Evolutionary conservation across 2,113 vertebrate genomes (phyloP), one percentile per base, ranked within the genome.

Genomic region (Thunnus maccoyii): DNA sequence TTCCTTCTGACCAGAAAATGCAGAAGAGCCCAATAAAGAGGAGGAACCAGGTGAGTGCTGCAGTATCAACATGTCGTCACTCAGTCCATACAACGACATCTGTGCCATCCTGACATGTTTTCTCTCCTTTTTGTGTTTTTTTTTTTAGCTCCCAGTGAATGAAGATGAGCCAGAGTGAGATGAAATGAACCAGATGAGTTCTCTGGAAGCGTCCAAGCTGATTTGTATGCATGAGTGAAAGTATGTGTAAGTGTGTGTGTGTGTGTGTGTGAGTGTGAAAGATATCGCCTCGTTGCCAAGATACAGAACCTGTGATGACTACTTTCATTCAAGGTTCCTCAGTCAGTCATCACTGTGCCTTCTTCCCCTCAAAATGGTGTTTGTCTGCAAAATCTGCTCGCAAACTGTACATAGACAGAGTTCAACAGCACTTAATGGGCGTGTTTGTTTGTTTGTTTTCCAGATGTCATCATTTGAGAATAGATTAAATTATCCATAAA

Each of bases 251-350:
- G 20, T 51, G 52, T 54, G 77, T n/a, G 62, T 67, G 25, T 10
- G 72, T 67, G 12, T 41, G 8, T 46, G 20, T 54, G 69, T 55
- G 41, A 60, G 70, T 78, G 54, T 22, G 69, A 60, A 55, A 89
- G 72, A 90, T 36, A 60, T 78, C 4, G 13, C 69, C 85, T 86
- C 32, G 89, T 95, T 95, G 94, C 95, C 95, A 95, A 94, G 90
- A 89, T 83, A 85, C 86, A 82, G 85, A 91, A 86, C 82, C 80
- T 73, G 72, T 58, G 89, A 76, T 84, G 57, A 82, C 76, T 46
- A 0, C 84, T 65, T 63, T 54, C 58, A 75, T 18, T 85, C 78
- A 54, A 17, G 83, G 84, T 80, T 80, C 64, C 50, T 84, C 77
- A 70, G 76, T 92, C 87, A 82, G 83, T 91, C 88, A 85, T 80